Evolutionary conservation across 1,140 invertebrate species (phyloP).

Genomic region (Drosophila pseudoananassae): DNA sequence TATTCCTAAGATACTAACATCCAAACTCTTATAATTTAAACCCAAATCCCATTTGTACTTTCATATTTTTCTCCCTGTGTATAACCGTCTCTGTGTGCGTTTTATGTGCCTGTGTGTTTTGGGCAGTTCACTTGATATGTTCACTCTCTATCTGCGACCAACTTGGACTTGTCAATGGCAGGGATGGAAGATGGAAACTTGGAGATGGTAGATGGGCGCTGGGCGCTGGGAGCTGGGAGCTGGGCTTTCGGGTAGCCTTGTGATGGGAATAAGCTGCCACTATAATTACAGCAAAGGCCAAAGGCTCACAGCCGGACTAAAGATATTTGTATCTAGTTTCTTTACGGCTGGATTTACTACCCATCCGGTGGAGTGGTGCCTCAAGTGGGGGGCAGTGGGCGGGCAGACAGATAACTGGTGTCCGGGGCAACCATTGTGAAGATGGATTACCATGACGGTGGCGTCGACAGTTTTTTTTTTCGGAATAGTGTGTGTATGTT

Average conservation of each 20-base stretch:
- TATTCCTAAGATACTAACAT: too few species aligned
- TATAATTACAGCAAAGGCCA: conserved; percentile 75
- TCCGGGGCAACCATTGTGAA: conserved; percentile 73
- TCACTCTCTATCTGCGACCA: conserved; percentile 42
- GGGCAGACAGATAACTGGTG: conserved; percentile 43
- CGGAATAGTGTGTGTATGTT: conserved; percentile 7
- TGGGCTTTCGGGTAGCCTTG: conserved; percentile 7
- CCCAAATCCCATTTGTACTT: not conserved
- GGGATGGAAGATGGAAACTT: conserved; percentile 18
- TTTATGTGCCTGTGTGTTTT: conserved; percentile 55
- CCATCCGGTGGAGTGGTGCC: conserved; percentile 16
- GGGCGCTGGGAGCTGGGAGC: conserved; percentile 1
- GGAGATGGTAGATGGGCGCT: not conserved
- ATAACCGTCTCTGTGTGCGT: conserved; percentile 21
- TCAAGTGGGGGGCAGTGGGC: not conserved
- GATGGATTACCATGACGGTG: conserved; percentile 71
- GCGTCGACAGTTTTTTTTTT: conserved; percentile 55
- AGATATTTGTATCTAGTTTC: conserved; percentile 79
- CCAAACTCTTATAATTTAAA: too few species aligned
- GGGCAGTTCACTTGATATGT: conserved; percentile 73
- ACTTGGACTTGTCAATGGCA: conserved; percentile 78
- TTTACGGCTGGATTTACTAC: conserved; percentile 60
- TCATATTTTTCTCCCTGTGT: not conserved
- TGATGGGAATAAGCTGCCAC: conserved; percentile 61
- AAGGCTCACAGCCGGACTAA: conserved; percentile 37